Evolutionary conservation across 2,888 invertebrate species (phyloP), one percentile per base, ranked within the genome.

Genomic region (Lasioglossum morio): DNA sequence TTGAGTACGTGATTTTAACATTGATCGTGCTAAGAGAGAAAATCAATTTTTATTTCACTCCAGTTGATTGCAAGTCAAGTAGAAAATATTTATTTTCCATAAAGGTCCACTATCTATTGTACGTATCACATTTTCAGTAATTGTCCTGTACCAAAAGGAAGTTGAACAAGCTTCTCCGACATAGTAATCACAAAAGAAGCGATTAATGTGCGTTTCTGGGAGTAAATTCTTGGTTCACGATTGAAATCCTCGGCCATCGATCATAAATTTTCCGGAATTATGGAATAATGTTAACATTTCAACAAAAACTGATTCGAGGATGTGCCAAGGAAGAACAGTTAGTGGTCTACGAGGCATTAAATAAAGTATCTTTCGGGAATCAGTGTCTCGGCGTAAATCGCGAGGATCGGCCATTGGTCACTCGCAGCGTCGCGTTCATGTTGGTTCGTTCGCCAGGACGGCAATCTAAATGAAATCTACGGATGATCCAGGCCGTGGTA

Each of bases 391-490:
- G 12, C n/a, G 57, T 57, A 57, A n/a, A 57, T 57, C n/a, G 57
- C 57, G n/a, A 57, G 12, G 12, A n/a, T 57, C n/a, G 57, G 57
- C 57, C 57, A 57, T 57, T 57, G n/a, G 57, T 57, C n/a, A 57
- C 57, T 57, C 4, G 57, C 12, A 57, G 57, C 57, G 57, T 57
- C 57, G 57, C 57, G 57, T 57, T n/a, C 57, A 12, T 57, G n/a
- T 57, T 57, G 48, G 48, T 23, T 53, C 10, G 69, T 87, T 86
- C 69, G 74, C 86, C 84, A 70, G 75, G 74, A 75, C 81, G 81
- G 78, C 89, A 79, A 89, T 89, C 89, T 89, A 89, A 89, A 89
- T 89, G 84, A 89, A 89, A 89, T 89, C 89, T 89, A 63, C 86
- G 87, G 76, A 87, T 88, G 86, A 77, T 78, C 53, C 74, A 63